Conservation (phyloP, 2,797 vertebrate species). For the Picus viridis region DNA sequence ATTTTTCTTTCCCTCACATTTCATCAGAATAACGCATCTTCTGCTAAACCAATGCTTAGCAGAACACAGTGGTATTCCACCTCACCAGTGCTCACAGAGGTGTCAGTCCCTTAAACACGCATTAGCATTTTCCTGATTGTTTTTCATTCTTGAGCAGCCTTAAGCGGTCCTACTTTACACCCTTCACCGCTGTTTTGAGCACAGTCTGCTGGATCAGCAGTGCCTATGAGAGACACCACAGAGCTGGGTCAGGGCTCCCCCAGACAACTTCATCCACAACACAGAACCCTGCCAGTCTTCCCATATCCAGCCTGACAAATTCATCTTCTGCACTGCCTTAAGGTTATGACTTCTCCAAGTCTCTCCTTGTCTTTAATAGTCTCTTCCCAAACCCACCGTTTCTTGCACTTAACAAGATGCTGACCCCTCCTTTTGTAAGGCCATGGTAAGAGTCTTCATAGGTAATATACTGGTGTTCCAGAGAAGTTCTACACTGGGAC, state of each 20-base stretch:
- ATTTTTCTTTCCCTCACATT: neutral
- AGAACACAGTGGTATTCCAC: neutral
- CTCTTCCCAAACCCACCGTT: neutral
- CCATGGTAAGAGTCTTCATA: neutral
- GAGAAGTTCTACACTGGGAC: neutral
- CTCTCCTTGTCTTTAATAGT: neutral
- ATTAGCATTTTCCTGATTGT: neutral
- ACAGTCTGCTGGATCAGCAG: neutral
- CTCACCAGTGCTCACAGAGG: rapidly evolving
- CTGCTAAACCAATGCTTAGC: neutral
- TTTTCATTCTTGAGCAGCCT: neutral
- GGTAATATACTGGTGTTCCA: neutral
- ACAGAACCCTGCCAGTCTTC: neutral
- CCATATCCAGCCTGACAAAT: neutral
- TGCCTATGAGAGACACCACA: rapidly evolving
- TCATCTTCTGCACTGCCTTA: neutral
- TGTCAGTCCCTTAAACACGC: neutral
- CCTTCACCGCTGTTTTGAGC: neutral
- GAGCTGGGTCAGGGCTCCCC: rapidly evolving
- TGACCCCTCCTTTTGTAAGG: neutral
- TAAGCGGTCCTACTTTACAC: neutral
- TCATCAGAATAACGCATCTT: rapidly evolving
- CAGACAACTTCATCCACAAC: neutral
- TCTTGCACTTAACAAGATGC: rapidly evolving
- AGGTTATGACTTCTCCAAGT: neutral